phyloP scores from a whole-genome alignment of 2,888 invertebrate genomes.

The Monochamus alternatus region DNA sequence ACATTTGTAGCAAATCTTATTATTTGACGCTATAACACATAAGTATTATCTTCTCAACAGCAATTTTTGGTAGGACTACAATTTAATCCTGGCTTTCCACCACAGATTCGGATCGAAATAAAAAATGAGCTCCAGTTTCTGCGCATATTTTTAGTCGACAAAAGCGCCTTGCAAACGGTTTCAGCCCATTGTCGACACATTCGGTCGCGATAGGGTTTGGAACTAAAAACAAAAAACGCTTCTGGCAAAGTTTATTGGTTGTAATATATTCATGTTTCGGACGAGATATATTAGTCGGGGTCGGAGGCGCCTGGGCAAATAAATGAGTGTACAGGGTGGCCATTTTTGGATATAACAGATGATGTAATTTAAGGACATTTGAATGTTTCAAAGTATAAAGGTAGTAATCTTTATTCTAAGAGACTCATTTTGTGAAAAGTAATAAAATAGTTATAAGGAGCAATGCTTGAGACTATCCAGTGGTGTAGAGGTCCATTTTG shows the following conservation, averaged over 20 bases:
- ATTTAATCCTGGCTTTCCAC: constrained; percentile 15
- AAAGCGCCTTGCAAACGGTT: constrained; percentile 29
- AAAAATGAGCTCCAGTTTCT: constrained; percentile 13
- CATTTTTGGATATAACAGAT: too few relatives aligned
- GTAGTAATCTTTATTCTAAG: too few relatives aligned
- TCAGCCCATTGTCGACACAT: constrained; percentile 41
- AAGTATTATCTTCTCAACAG: not conserved
- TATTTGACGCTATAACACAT: too few relatives aligned
- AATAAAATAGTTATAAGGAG: too few relatives aligned
- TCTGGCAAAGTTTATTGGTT: constrained; percentile 44
- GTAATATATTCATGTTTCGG: constrained; percentile 44
- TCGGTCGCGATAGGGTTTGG: constrained; percentile 38
- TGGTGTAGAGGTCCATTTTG: too few relatives aligned
- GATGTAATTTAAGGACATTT: too few relatives aligned
- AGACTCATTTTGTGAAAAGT: too few relatives aligned
- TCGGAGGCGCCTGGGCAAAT: not conserved
- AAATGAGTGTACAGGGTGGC: not conserved
- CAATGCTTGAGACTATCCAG: too few relatives aligned
- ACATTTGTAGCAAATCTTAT: too few relatives aligned
- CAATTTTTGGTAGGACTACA: constrained; percentile 19
- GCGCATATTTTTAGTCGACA: constrained; percentile 11
- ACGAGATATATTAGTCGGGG: constrained; percentile 15
- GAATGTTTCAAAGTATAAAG: too few relatives aligned
- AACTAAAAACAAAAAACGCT: constrained; percentile 42
- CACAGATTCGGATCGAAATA: not conserved